Percentiles rank a stretch among this genome's conserved stretches.
Conservation (phyloP, 2,113 vertebrate genomes). For the Rissa tridactyla region DNA sequence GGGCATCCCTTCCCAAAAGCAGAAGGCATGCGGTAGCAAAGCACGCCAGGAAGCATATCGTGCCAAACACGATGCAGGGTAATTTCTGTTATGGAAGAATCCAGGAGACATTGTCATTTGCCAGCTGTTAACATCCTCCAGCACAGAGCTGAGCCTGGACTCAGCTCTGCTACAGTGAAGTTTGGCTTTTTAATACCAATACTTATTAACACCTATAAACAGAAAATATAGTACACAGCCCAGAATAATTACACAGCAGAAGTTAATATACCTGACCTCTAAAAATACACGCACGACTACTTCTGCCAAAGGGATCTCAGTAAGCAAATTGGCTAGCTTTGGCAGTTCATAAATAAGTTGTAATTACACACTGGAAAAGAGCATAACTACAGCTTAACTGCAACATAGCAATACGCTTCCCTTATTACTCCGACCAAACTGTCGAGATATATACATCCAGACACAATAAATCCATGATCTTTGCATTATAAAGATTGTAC, state of each 20-base stretch:
- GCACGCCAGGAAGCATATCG: fast-evolving
- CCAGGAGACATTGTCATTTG: not conserved
- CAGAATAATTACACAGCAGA: not conserved
- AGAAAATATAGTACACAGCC: not conserved
- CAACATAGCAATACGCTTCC: not conserved
- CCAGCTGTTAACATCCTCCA: not conserved
- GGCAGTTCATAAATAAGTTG: slow-evolving; percentile 18
- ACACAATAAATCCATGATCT: not conserved
- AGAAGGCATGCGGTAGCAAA: not conserved
- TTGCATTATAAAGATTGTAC: not conserved
- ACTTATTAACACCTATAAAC: not conserved
- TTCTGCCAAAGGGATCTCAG: not conserved
- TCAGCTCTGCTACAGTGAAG: not conserved
- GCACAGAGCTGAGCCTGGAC: not conserved
- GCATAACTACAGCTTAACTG: not conserved
- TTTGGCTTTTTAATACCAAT: not conserved
- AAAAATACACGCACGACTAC: not conserved
- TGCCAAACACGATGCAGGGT: not conserved
- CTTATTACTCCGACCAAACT: not conserved
- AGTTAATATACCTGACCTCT: not conserved
- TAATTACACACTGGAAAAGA: not conserved
- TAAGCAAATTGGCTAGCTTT: not conserved
- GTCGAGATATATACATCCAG: not conserved
- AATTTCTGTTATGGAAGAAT: not conserved
- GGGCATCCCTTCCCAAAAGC: not conserved